These are phyloP conservation scores for Manis crassicaudata DNA, from an alignment of 2,797 vertebrate genomes.

Conservation along the genomic window DNA sequence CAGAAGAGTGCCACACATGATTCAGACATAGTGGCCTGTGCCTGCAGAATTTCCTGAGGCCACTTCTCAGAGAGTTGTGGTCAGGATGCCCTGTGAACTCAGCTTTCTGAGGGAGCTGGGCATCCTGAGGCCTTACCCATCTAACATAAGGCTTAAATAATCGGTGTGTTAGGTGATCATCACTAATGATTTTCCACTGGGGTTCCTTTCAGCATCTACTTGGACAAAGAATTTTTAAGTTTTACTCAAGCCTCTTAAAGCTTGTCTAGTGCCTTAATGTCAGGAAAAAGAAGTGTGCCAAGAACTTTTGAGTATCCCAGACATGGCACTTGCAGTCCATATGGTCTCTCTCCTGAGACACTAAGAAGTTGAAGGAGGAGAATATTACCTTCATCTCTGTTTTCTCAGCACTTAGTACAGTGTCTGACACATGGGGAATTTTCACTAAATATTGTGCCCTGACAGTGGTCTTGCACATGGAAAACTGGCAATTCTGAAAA, in stretches of 20 bases:
- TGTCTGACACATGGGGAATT: not conserved
- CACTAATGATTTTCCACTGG: not conserved
- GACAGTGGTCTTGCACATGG: not conserved
- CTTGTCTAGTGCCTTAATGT: not conserved
- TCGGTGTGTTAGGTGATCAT: not conserved
- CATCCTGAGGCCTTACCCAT: not conserved
- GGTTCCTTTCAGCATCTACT: not conserved
- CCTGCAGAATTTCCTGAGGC: not conserved
- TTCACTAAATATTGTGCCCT: not conserved
- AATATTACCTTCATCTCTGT: not conserved
- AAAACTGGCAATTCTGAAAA: not conserved
- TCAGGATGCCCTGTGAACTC: too few species aligned
- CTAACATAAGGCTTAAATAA: not conserved
- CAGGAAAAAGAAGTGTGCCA: not conserved
- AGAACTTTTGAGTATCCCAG: not conserved
- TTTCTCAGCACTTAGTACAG: not conserved
- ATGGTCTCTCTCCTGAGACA: not conserved
- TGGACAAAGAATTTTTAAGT: slow-evolving; percentile 12
- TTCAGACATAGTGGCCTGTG: not conserved
- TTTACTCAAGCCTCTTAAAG: not conserved
- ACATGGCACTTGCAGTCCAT: not conserved
- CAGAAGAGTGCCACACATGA: too few species aligned
- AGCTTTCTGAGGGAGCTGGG: not conserved
- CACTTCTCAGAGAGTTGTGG: not conserved
- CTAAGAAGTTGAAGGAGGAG: not conserved